Percentiles rank a stretch among this genome's conserved stretches.
Evolutionary conservation across 2,113 vertebrate species (phyloP).

Genomic region (Ammodramus savannarum): DNA sequence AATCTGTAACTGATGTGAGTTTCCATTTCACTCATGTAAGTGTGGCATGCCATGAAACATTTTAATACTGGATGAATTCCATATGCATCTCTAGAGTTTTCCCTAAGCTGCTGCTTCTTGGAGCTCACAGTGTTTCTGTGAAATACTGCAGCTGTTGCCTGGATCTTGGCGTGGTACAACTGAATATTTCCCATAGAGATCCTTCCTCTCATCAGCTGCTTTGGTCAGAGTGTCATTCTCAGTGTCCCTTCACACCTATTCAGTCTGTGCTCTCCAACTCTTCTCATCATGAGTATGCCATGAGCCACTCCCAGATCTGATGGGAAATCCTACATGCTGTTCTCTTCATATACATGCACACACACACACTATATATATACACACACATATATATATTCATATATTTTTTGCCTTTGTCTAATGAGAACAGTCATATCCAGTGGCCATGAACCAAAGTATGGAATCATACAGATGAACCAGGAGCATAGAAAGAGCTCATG

Average conservation of each 20-base stretch:
- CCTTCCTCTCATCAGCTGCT: background rate
- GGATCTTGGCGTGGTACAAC: background rate
- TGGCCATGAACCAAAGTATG: background rate
- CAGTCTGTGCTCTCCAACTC: background rate
- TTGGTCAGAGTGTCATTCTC: background rate
- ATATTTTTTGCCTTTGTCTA: background rate
- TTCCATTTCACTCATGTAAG: background rate
- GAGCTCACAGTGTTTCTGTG: background rate
- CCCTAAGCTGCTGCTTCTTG: background rate
- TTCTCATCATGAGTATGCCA: background rate
- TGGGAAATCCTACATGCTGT: background rate
- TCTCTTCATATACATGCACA: background rate
- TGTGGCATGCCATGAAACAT: background rate
- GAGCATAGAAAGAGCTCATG: background rate
- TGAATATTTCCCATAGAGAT: background rate
- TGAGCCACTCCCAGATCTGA: background rate
- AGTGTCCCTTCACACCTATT: background rate
- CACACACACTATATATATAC: background rate
- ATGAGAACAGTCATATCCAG: background rate
- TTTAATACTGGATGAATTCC: background rate
- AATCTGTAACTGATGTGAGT: background rate
- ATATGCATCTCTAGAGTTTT: background rate
- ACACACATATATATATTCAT: background rate
- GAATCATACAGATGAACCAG: background rate
- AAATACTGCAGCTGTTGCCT: slow-evolving; percentile 1